A percentile compares a stretch with the other conserved stretches of the same genome.
Evolutionary conservation across 1,140 invertebrate species (phyloP).

Genomic region (Leptoteleia sp.): DNA sequence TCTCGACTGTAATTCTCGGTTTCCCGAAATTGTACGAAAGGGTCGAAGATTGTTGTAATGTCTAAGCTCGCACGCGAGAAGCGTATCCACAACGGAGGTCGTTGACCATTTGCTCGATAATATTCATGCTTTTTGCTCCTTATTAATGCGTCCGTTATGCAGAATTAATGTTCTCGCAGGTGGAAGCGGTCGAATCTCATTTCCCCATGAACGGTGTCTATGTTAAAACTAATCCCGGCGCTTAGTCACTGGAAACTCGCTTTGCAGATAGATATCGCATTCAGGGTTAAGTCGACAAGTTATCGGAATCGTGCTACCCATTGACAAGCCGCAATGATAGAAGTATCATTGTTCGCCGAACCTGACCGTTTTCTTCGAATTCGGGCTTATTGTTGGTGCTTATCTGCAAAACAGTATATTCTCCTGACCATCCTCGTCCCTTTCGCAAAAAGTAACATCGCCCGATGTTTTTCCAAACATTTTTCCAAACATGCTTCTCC

Average conservation of each 20-base stretch:
- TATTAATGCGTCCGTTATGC: conserved; percentile 71
- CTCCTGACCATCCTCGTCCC: conserved; percentile 13
- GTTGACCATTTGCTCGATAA: conserved; percentile 61
- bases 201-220: conserved; percentile 60
- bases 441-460: no score
- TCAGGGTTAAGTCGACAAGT: conserved; percentile 56
- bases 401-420: conserved; percentile 30
- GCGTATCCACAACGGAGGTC: conserved; percentile 54
- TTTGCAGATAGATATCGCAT: conserved; percentile 58
- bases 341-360: conserved; percentile 51
- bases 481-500: no score
- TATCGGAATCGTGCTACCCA: conserved; percentile 55
- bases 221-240: conserved; percentile 54
- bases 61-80: conserved; percentile 46
- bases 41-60: conserved; percentile 48
- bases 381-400: conserved; percentile 48
- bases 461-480: no score
- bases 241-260: conserved; percentile 61
- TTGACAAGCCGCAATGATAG: conserved; percentile 52
- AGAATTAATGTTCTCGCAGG: conserved; percentile 67
- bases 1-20: conserved; percentile 14
- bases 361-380: conserved; percentile 34
- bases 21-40: conserved; percentile 41
- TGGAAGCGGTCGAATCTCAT: conserved; percentile 62
- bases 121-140: conserved; percentile 68